These are phyloP conservation scores for Scrobipalpa atriplicella DNA, from an alignment of 2,888 invertebrate genomes.

Conservation along the genomic window DNA sequence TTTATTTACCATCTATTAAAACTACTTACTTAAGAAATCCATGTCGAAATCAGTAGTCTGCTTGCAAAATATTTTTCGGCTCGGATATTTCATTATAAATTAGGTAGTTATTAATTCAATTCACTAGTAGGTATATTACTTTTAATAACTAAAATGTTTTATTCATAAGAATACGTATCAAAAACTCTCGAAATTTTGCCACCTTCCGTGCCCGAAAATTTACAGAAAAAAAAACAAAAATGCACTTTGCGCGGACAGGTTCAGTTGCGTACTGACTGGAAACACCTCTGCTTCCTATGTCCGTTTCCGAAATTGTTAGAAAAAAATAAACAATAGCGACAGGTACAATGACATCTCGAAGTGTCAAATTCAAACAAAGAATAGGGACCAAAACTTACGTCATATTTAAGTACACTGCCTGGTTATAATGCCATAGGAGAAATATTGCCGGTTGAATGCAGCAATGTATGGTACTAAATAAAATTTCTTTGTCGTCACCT, in stretches of 20 bases:
- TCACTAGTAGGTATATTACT: neutral
- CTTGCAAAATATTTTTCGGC: constrained; percentile 57
- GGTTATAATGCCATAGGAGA: neutral
- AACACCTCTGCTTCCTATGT: constrained; percentile 64
- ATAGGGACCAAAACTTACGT: neutral
- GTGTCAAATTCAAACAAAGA: constrained; percentile 29
- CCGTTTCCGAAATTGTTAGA: constrained; percentile 69
- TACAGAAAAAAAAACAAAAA: constrained; percentile 44
- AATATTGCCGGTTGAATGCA: neutral
- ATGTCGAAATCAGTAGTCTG: constrained; percentile 54
- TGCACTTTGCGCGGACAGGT: constrained; percentile 75
- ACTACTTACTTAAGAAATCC: constrained; percentile 60
- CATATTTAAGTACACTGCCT: neutral
- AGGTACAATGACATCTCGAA: constrained; percentile 58
- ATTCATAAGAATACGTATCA: neutral
- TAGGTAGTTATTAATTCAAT: neutral
- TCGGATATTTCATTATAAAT: constrained; percentile 68
- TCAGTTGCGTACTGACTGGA: constrained; percentile 69
- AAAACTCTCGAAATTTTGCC: constrained; percentile 23
- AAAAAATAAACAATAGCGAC: constrained; percentile 54
- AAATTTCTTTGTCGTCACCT: neutral
- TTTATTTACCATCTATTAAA: neutral
- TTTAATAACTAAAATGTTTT: neutral
- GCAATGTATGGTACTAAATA: neutral
- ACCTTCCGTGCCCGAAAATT: constrained; percentile 27